Base-by-base conservation (phyloP, 1,140 invertebrate genomes). In the Neotoxoptera formosana region DNA sequence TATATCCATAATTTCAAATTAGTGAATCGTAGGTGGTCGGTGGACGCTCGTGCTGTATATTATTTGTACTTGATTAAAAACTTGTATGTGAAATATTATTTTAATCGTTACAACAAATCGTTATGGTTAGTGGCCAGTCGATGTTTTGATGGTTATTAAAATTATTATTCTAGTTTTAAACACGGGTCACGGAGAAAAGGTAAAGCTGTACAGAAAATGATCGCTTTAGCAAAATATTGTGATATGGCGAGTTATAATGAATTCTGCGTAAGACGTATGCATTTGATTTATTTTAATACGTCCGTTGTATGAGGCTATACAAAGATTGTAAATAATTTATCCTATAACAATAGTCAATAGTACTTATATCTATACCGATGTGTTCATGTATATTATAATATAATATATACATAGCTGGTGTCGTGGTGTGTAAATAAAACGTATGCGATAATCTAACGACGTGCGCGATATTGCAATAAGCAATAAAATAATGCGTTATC, bases 401-500 rank as follows among this genome's bases (percentile, higher is more conserved):
- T 51, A 51, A 51, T 76, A n/a, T 17, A 76, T 17, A n/a, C 60
- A n/a, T 76, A n/a, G 60, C 60, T 34, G n/a, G 41, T 41, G 4
- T 41, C 41, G 41, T 41, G 41, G 60, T n/a, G 30, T 76, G n/a
- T 76, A 76, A 76, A 76, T 76, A 76, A 76, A 76, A 76, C n/a
- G 60, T 76, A 34, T 67, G 41, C 41, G 60, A 76, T 76, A 76
- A 76, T 76, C 60, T 67, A 67, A 67, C 60, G 30, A 76, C n/a
- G 14, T 14, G 60, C 30, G 60, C 60, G 60, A 76, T 76, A 76
- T 76, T 76, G 60, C 60, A 76, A 76, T 76, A 76, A 76, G 60
- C 21, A 86, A 86, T 86, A 86, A 47, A 86, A 86, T 86, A 86
- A 86, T 86, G 25, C 84, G 25, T 86, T 86, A 86, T 47, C 84